A percentile compares a stretch with the other conserved stretches of the same genome.
Conservation (phyloP, 2,113 vertebrate species). For the Sebastes fasciatus region DNA sequence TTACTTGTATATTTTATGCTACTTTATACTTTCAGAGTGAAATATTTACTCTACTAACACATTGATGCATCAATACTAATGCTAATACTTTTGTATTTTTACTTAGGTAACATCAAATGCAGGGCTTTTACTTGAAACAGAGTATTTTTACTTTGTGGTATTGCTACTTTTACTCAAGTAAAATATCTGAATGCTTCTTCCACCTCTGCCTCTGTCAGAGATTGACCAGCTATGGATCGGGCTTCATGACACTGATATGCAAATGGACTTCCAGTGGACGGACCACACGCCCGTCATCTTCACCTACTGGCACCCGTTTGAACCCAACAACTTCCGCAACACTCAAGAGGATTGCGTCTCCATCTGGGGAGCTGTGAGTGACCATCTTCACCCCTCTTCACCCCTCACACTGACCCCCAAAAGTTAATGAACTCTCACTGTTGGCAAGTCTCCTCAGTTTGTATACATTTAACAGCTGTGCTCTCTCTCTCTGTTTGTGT, state of each 20-base stretch:
- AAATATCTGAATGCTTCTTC: not conserved
- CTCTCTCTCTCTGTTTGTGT: conserved; percentile 52
- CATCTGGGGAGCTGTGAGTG: conserved; percentile 95
- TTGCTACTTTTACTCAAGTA: not conserved
- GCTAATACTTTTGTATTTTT: not conserved
- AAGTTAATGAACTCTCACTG: not conserved
- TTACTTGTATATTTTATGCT: not conserved
- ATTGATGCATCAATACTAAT: not conserved
- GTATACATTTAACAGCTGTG: conserved; percentile 68
- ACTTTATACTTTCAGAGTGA: not conserved
- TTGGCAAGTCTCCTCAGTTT: conserved; percentile 8
- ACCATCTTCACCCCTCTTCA: not conserved
- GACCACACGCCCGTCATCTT: conserved; percentile 94
- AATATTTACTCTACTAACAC: not conserved
- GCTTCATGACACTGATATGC: conserved; percentile 92
- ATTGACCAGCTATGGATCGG: conserved; percentile 97
- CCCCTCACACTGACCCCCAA: conserved; percentile 1
- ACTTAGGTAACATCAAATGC: not conserved
- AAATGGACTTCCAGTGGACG: conserved; percentile 99
- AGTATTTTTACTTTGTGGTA: not conserved
- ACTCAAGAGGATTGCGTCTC: conserved; percentile 95
- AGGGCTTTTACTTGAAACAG: not conserved
- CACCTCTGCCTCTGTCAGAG: conserved; percentile 77
- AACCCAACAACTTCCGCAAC: conserved; percentile 98
- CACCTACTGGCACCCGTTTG: conserved; percentile 96